Conservation (phyloP, 2,888 invertebrate genomes). For the Tetanocera ferruginea region DNA sequence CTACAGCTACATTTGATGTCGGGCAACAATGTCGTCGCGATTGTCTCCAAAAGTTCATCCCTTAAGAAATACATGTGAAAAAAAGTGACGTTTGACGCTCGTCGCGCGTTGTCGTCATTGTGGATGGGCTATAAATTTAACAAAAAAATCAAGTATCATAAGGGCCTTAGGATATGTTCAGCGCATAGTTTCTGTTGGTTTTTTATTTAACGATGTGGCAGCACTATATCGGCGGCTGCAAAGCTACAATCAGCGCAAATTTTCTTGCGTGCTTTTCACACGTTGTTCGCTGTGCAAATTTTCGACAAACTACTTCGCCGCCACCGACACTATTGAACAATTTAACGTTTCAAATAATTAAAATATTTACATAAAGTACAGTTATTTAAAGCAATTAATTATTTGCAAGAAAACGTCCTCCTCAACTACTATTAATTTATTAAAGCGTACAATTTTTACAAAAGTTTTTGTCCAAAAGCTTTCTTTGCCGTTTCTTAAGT, state of each 20-base stretch:
- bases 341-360: background rate
- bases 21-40: too few species aligned
- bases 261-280: background rate
- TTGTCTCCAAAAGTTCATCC: too few species aligned
- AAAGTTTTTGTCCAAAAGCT: background rate
- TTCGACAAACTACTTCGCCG: slow-evolving; percentile 6
- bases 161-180: too few species aligned
- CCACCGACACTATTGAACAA: background rate
- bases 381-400: too few species aligned
- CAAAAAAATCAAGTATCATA: too few species aligned
- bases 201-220: background rate
- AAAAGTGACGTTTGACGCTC: too few species aligned
- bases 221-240: background rate
- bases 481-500: background rate
- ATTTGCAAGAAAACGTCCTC: too few species aligned
- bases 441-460: background rate
- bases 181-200: too few species aligned
- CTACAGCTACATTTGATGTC: too few species aligned
- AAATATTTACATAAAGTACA: background rate
- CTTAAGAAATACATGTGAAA: too few species aligned
- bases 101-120: too few species aligned
- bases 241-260: background rate
- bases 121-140: too few species aligned
- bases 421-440: background rate
- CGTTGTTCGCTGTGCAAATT: slow-evolving; percentile 5